phyloP scores from a whole-genome alignment of 2,113 vertebrate genomes.

The Hippotragus niger region DNA sequence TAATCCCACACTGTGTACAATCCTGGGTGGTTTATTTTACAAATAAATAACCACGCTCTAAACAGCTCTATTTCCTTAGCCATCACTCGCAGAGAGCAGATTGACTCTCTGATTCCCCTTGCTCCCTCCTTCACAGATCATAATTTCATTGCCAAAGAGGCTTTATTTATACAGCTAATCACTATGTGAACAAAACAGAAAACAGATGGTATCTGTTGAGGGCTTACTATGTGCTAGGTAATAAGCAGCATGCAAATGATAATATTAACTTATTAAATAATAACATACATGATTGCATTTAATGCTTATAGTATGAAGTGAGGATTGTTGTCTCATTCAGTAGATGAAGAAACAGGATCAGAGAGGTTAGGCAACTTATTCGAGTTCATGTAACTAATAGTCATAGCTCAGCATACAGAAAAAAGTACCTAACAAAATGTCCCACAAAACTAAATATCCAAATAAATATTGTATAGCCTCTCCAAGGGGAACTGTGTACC shows the following conservation, averaged over 20 bases:
- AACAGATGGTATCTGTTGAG: neutral
- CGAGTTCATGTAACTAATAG: neutral
- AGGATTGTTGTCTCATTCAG: neutral
- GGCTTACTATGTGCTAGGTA: neutral
- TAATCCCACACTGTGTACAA: slow-evolving; percentile 51
- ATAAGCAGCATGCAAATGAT: neutral
- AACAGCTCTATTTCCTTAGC: slow-evolving; percentile 61
- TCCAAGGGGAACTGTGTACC: neutral
- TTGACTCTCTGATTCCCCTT: neutral
- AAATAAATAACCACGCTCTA: slow-evolving; percentile 51
- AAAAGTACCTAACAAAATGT: neutral
- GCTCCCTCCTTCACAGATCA: neutral
- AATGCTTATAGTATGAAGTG: neutral
- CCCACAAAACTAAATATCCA: neutral
- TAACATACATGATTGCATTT: neutral
- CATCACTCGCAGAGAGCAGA: slow-evolving; percentile 38
- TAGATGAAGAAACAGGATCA: neutral
- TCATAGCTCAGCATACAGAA: neutral
- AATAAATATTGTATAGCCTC: neutral
- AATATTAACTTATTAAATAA: neutral
- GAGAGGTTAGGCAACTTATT: neutral
- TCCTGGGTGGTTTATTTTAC: slow-evolving; percentile 60
- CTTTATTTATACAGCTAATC: slow-evolving; percentile 47
- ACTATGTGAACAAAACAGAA: slow-evolving; percentile 34
- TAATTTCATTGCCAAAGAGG: slow-evolving; percentile 39